A percentile compares a stretch with the other conserved stretches of the same genome.
phyloP scores from a whole-genome alignment of 2,888 invertebrate species.

The Polyploca ridens region DNA sequence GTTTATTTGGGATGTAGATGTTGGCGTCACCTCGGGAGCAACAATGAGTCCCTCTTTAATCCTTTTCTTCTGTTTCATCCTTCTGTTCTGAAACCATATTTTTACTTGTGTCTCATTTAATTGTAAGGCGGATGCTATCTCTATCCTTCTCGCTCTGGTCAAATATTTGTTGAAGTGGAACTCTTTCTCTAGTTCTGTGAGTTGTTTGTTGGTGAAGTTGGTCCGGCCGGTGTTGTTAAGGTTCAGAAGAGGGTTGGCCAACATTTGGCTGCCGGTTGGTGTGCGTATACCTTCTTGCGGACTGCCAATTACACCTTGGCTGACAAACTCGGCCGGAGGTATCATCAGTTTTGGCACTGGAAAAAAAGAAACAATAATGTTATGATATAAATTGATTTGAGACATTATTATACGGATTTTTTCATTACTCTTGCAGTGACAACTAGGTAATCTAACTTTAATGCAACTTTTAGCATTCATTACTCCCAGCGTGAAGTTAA shows the following conservation, averaged over 20 bases:
- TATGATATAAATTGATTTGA: background rate
- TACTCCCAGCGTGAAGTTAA: too few species aligned
- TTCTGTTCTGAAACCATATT: slow-evolving; percentile 99
- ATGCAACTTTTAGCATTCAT: too few species aligned
- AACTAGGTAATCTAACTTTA: too few species aligned
- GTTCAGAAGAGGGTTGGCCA: slow-evolving; percentile 77
- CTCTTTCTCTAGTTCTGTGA: slow-evolving; percentile 99
- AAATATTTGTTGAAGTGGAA: slow-evolving; percentile 99
- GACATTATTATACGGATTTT: too few species aligned
- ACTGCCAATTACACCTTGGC: slow-evolving; percentile 76
- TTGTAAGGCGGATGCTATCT: slow-evolving; percentile 98
- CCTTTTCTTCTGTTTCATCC: slow-evolving; percentile 99
- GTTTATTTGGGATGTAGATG: slow-evolving; percentile 67
- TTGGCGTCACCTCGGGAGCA: slow-evolving; percentile 79
- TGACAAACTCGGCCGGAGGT: slow-evolving; percentile 79
- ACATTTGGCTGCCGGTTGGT: slow-evolving; percentile 76
- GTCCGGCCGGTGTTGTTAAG: slow-evolving; percentile 96
- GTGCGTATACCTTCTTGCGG: slow-evolving; percentile 79
- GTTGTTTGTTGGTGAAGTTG: slow-evolving; percentile 99
- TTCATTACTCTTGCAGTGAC: too few species aligned
- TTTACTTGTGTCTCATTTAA: slow-evolving; percentile 99
- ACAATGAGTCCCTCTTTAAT: slow-evolving; percentile 95
- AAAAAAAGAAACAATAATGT: slow-evolving; percentile 50
- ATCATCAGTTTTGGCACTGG: slow-evolving; percentile 88
- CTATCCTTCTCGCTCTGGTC: slow-evolving; percentile 97